Percentiles rank a stretch among this genome's conserved stretches.
Conservation (phyloP, 2,888 invertebrate species). For the Pristionchus maxplancki region DNA sequence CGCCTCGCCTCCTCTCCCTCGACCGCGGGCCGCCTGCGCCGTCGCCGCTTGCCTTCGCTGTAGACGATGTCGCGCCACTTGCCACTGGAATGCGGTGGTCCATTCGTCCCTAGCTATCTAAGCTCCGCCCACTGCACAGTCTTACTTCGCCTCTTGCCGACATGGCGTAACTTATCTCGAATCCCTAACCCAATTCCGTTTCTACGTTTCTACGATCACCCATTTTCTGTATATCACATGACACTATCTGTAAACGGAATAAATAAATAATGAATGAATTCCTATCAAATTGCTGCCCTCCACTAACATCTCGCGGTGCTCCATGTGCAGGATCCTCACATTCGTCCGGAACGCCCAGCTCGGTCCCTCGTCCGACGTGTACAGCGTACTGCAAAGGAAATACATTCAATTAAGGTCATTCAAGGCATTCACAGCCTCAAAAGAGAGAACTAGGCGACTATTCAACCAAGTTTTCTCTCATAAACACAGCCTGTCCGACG, state of each 20-base stretch:
- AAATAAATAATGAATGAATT: no score
- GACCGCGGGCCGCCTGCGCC: background rate
- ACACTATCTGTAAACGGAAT: no score
- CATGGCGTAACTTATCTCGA: no score
- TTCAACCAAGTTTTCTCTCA: no score
- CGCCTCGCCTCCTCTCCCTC: conserved; percentile 34
- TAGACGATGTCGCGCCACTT: conserved; percentile 50
- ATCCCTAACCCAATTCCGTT: no score
- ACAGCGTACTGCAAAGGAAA: conserved; percentile 61
- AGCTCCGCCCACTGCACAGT: background rate
- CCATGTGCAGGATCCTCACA: conserved; percentile 63
- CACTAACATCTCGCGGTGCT: conserved; percentile 60
- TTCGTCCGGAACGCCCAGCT: conserved; percentile 70
- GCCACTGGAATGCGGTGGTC: conserved; percentile 30
- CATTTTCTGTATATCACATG: no score
- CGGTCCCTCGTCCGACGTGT: conserved; percentile 69
- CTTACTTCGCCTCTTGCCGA: background rate
- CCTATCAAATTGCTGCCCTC: no score
- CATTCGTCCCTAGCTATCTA: no score
- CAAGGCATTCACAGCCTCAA: no score
- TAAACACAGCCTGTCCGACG: no score
- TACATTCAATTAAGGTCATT: background rate
- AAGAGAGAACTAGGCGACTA: no score
- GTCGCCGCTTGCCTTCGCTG: conserved; percentile 16
- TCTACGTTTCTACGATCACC: no score